Percentiles rank a stretch among this genome's conserved stretches.
Evolutionary conservation across 2,113 vertebrate genomes (phyloP).

Genomic region (Mesocricetus auratus): DNA sequence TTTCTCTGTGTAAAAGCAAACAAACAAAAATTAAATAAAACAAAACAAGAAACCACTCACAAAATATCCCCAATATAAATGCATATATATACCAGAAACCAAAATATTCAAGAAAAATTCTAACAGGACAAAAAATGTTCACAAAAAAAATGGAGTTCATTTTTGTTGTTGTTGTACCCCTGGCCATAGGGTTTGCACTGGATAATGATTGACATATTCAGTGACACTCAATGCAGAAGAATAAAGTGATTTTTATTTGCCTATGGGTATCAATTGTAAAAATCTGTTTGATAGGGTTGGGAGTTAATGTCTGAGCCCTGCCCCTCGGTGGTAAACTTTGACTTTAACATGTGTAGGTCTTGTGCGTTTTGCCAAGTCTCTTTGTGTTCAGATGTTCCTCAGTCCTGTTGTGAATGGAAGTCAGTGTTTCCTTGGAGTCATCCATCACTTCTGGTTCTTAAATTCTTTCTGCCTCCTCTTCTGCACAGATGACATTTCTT

Average conservation of each 20-base stretch:
- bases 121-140: not conserved
- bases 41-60: not conserved
- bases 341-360: not conserved
- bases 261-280: not conserved
- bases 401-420: not conserved
- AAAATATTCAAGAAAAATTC: not conserved
- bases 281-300: not conserved
- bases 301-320: not conserved
- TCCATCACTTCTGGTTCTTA: not conserved
- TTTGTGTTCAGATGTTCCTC: not conserved
- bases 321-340: not conserved
- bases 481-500: not conserved
- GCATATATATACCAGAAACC: not conserved
- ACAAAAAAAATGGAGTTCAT: not conserved
- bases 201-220: not conserved
- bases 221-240: not conserved
- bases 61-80: not conserved
- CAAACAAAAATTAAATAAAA: not conserved
- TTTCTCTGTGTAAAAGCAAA: not conserved
- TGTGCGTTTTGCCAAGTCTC: not conserved
- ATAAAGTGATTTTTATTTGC: not conserved
- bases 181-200: not conserved
- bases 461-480: not conserved
- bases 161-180: not conserved
- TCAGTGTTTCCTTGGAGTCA: not conserved